Evolutionary conservation across 2,888 invertebrate species (phyloP), one percentile per base, ranked within the genome.

Genomic region (Euclidia mi): DNA sequence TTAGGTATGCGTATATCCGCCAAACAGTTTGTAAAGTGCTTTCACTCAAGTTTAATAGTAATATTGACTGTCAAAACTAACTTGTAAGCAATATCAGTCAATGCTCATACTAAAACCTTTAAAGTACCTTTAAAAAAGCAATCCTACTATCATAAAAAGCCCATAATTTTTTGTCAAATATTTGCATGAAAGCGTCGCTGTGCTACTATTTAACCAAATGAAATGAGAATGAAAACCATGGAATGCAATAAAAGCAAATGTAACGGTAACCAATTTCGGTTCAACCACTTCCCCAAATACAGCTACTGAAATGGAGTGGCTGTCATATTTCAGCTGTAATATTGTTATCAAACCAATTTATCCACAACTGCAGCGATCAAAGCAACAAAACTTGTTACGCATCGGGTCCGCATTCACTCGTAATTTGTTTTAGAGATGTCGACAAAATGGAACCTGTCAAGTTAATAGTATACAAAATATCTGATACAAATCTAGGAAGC

Each of bases 401-500:
- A 44, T 41, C 11, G 18, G 32, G 28, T 18, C n/a, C 15, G 37
- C 35, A 41, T 32, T 31, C 29, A 32, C 29, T 31, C 1, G 20
- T 25, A 25, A 25, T 25, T n/a, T 25, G 20, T 25, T 25, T 3
- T 25, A 25, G 20, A 4, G 20, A 25, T 7, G 20, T 3, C 20
- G 20, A 25, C 20, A 7, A 3, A 0, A 25, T 25, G 20, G 20
- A 3, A 7, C 4, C 20, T 6, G 6, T 25, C 4, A 3, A 25
- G 20, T 25, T 25, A 25, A 7, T 25, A 7, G 20, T 25, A 1
- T 7, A 25, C 3, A 25, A 53, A 48, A 37, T 32, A 48, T 35
- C 32, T 38, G 31, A 59, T 52, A 56, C 17, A 56, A 57, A 66
- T 66, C 56, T 50, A 63, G 52, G 51, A 42, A 51, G 38, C 48